Evolutionary conservation across 2,113 vertebrate species (phyloP), one percentile per base, ranked within the genome.

Genomic region (Pseudopodoces humilis): DNA sequence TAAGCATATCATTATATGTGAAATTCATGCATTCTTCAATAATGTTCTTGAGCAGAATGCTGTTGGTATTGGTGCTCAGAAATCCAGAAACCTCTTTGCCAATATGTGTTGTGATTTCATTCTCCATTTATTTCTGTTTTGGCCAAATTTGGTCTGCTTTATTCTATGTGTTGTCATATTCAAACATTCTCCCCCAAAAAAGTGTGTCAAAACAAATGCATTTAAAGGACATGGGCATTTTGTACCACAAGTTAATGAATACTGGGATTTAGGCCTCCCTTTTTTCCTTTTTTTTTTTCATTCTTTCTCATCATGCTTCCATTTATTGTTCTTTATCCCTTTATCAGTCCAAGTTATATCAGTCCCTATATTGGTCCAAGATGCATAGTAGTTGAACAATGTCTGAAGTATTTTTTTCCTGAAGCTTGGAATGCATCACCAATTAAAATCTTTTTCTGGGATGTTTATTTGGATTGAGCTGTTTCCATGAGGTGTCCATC

Each of bases 11-110:
- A 30, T n/a, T 10, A 3, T 10, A 24, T 27, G 33, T 68, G 64
- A 76, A 55, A 60, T n/a, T 28, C 2, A 15, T 17, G 1, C 8
- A 5, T 37, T 72, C 23, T 60, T 88, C 49, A 46, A 0, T 2
- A 23, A 19, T 8, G 10, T 46, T 58, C n/a, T n/a, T 67, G 33
- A 53, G 43, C 43, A 68, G 49, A 59, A 49, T 1, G 1, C 5
- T 69, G 49, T 18, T 21, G 15, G 10, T 23, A 5, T 23, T 39
- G 11, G 3, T 62, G 59, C 56, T 94, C n/a, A 79, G 56, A 87
- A 92, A 65, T 65, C 22, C 35, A 86, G 20, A 55, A 67, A n/a
- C 6, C 9, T 43, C 46, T 71, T 50, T 78, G 43, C 9, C 58
- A 27, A 11, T 58, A 6, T 17, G 50, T 83, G 5, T 62, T 79